These are phyloP conservation scores for Gymnarchus niloticus DNA, from an alignment of 2,113 vertebrate genomes.

Conservation along the genomic window DNA sequence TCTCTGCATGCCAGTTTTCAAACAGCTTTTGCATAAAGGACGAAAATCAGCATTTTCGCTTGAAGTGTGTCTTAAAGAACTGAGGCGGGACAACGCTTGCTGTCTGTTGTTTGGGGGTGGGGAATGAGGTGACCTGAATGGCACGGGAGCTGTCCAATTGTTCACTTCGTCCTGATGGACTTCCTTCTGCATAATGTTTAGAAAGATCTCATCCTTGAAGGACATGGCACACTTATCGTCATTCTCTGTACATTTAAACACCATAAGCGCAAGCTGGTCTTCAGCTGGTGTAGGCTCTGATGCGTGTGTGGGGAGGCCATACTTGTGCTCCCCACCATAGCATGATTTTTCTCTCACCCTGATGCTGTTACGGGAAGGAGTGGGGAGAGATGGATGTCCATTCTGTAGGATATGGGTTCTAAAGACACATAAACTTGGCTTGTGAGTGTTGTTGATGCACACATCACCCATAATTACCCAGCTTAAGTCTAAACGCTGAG, in stretches of 20 bases:
- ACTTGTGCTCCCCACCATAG: not conserved
- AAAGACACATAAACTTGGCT: not conserved
- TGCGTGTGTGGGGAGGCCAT: no score
- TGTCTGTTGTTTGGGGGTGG: no score
- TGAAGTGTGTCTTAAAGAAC: no score
- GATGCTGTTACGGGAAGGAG: slow-evolving; percentile 18
- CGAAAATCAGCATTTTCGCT: not conserved
- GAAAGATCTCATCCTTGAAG: slow-evolving; percentile 11
- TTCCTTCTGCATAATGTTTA: not conserved
- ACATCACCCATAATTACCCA: slow-evolving; percentile 31
- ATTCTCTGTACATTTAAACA: slow-evolving; percentile 25
- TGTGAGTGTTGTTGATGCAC: slow-evolving; percentile 11
- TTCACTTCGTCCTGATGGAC: slow-evolving; percentile 14
- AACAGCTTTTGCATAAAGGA: no score
- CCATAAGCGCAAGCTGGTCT: not conserved
- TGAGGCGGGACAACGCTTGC: no score
- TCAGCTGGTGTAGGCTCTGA: not conserved
- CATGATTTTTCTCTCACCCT: slow-evolving; percentile 11
- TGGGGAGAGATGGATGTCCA: slow-evolving; percentile 10
- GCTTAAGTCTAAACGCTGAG: slow-evolving; percentile 26
- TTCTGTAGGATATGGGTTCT: slow-evolving; percentile 27
- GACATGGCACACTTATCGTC: slow-evolving; percentile 17
- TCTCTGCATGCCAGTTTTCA: no score
- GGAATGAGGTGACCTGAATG: slow-evolving; percentile 23
- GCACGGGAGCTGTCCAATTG: slow-evolving; percentile 24